Percentiles rank a stretch among this genome's conserved stretches.
Conservation (phyloP, 2,797 vertebrate species). For the Parambassis ranga region DNA sequence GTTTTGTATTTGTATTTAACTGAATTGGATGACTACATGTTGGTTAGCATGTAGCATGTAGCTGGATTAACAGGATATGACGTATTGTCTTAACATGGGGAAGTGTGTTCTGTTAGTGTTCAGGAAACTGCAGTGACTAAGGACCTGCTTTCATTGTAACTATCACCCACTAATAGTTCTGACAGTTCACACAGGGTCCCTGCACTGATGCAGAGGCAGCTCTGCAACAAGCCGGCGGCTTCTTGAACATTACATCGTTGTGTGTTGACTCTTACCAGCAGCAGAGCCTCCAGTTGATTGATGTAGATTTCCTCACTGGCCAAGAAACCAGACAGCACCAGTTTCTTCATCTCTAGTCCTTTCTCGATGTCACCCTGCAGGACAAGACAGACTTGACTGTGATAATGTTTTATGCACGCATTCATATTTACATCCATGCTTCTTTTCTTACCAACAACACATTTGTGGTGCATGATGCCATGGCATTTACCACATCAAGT, state of each 20-base stretch:
- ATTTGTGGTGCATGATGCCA: constrained; percentile 11
- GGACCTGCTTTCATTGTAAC: constrained; percentile 11
- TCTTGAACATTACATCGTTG: neutral
- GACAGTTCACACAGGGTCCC: neutral
- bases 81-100: constrained; percentile 5
- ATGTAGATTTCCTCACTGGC: constrained; percentile 99
- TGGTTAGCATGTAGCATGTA: constrained; percentile 12
- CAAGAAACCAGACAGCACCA: constrained; percentile 95
- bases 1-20: neutral
- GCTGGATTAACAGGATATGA: constrained; percentile 24
- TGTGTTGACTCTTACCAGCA: constrained; percentile 83
- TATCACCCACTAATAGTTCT: neutral
- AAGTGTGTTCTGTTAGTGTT: constrained; percentile 7
- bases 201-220: neutral
- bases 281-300: constrained; percentile 94
- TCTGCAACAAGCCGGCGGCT: neutral
- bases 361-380: constrained; percentile 90
- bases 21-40: neutral
- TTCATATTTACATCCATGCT: neutral
- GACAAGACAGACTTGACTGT: constrained; percentile 20
- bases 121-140: constrained; percentile 31
- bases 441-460: neutral
- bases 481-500: constrained; percentile 4
- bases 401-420: neutral
- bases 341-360: constrained; percentile 95